Base-by-base conservation (phyloP, 2,888 invertebrate genomes). In the Cephalotes varians region DNA sequence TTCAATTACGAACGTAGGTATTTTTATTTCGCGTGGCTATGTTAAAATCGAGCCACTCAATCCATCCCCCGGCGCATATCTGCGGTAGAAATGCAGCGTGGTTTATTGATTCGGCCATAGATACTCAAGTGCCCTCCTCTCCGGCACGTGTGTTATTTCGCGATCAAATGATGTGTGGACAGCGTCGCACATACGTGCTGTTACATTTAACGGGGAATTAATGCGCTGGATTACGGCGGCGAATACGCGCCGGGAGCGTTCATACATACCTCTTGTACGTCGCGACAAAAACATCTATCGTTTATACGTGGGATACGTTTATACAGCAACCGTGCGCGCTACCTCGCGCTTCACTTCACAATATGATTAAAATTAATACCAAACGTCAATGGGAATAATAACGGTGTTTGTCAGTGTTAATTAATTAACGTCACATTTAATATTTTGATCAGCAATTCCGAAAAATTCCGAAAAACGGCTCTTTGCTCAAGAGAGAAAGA, bases 201-300 rank as follows among this genome's bases (percentile, higher is more conserved):
- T 86, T 81, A 74, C 74, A 74, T 76, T 87, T 85, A 56, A 64
- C 79, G 69, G 47, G 58, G 54, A 72, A 86, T 89, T 84, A 83
- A 89, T 83, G 31, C 76, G 40, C 37, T 34, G 62, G 81, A 80
- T 83, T 82, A 84, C 51, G 15, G 62, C 40, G 54, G 44, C 72
- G 84, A 77, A 84, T 71, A 83, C 49, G 58, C 44, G 31, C 31
- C 44, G 51, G 37, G 81, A 49, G 64, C 31, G n/a, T 40, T 62
- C 25, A 62, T 54, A 62, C 76, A 54, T 28, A 21, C 15, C 51
- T 62, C 74, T 56, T 60, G 80, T 60, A 62, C 60, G 76, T 80
- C 51, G 74, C 51, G 73, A 80, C 62, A 74, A 80, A 73, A 80
- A 73, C 60, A 60, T 73, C 60, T 79, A 71, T 79, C 77, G 74